Conservation (phyloP, 2,113 vertebrate genomes). For the Todiramphus saurophagus region DNA sequence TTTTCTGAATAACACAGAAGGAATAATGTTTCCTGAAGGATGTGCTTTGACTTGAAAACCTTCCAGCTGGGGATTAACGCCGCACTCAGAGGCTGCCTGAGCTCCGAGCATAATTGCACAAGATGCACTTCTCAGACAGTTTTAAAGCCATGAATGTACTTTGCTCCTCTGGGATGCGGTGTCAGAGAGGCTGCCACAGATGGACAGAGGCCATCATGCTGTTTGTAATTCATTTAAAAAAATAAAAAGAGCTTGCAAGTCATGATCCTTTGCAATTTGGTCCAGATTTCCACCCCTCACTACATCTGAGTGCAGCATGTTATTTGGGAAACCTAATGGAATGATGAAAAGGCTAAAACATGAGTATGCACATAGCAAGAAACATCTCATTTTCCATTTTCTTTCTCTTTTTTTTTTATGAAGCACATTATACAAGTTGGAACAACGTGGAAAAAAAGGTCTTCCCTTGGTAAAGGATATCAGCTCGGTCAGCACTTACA, state of each 20-base stretch:
- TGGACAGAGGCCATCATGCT: not conserved
- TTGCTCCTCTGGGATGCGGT: not conserved
- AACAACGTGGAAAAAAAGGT: accelerated
- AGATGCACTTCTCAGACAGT: not conserved
- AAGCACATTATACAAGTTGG: accelerated
- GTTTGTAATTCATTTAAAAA: not conserved
- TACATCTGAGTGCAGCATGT: not conserved
- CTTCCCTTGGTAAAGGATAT: accelerated
- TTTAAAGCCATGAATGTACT: not conserved
- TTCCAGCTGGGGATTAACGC: not conserved
- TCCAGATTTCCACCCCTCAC: not conserved
- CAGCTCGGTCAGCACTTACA: not conserved
- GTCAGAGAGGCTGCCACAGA: not conserved
- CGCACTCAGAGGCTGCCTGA: not conserved
- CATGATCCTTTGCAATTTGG: accelerated
- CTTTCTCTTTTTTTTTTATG: not conserved
- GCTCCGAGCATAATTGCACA: not conserved
- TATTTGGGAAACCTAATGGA: not conserved
- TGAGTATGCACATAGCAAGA: not conserved
- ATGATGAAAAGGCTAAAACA: not conserved
- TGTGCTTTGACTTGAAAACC: not conserved
- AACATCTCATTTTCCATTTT: not conserved
- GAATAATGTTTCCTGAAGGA: not conserved
- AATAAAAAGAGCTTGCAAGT: not conserved
- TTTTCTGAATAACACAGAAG: not conserved